Evolutionary conservation across 2,797 vertebrate genomes (phyloP), one percentile per base, ranked within the genome.

Genomic region (Paratrypauchen microcephalus): DNA sequence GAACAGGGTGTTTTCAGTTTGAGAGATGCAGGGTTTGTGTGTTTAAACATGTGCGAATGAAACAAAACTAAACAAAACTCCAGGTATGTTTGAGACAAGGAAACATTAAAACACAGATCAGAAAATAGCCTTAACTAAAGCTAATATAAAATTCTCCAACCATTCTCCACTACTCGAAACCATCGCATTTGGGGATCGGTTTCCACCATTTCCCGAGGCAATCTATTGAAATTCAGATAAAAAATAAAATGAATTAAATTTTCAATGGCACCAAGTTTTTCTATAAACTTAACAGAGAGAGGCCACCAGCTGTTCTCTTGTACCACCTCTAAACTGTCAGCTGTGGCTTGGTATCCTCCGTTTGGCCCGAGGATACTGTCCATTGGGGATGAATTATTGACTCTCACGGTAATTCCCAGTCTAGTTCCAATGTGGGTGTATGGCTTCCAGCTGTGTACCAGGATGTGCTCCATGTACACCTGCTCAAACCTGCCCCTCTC

Each of bases 361-460:
- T 86, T 72, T 45, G 67, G 71, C 81, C 79, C 50, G 52, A 52
- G 66, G 75, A 74, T 71, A 81, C 65, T 59, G 78, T 75, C 80
- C 77, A 86, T 86, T 82, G 83, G 74, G 74, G 74, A 66, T 88
- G 83, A 89, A 69, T 87, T 86, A 89, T 81, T 81, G 84, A 89
- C 76, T 82, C 48, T 24, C 56, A 72, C 30, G 56, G 73, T 80
- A 77, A 77, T 76, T 84, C 72, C 54, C 41, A 61, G 70, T 77
- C 65, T 19, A 70, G 24, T 78, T 88, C 11, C 85, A 80, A 80
- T 82, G 79, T 82, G 79, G 70, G 73, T 71, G 80, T 69, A 2
- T 65, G 50, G 84, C 68, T 86, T 82, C 81, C 82, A 89, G 86
- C 88, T 87, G 86, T 68, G 81, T 72, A 72, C 83, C 65, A 72